These are phyloP conservation scores for Ophioninae sp. DNA, from an alignment of 2,888 invertebrate genomes.

Conservation along the genomic window DNA sequence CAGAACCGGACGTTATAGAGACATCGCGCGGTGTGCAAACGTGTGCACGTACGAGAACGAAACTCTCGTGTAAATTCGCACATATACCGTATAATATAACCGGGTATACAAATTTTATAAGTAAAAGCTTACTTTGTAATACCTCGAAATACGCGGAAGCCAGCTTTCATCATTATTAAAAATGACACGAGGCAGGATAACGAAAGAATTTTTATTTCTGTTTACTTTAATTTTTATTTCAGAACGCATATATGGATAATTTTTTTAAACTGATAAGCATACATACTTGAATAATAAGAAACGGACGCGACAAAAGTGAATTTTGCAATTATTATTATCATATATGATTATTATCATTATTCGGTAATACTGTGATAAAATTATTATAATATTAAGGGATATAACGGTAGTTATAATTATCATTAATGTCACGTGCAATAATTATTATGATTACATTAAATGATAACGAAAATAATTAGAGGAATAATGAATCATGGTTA, in stretches of 20 bases:
- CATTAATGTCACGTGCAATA: no score
- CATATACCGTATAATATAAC: background rate
- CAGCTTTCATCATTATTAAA: background rate
- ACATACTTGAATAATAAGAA: background rate
- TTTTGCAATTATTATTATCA: background rate
- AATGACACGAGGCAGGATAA: background rate
- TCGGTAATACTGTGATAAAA: no score
- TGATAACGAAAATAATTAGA: no score
- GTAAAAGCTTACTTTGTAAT: background rate
- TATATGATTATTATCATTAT: no score
- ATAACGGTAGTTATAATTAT: no score
- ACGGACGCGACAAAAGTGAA: background rate
- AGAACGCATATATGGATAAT: background rate
- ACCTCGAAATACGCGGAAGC: background rate
- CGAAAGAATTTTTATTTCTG: background rate
- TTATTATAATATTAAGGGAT: no score
- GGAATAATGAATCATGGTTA: no score
- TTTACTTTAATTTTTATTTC: background rate
- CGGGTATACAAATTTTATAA: background rate
- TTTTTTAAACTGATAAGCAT: background rate
- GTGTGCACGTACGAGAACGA: background rate
- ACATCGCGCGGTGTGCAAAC: conserved; percentile 29
- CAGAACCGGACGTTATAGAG: conserved; percentile 40
- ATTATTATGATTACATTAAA: no score
- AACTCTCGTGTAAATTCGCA: conserved; percentile 17